Base-by-base conservation (phyloP, 2,797 vertebrate species). In the Sebastes iracundus region DNA sequence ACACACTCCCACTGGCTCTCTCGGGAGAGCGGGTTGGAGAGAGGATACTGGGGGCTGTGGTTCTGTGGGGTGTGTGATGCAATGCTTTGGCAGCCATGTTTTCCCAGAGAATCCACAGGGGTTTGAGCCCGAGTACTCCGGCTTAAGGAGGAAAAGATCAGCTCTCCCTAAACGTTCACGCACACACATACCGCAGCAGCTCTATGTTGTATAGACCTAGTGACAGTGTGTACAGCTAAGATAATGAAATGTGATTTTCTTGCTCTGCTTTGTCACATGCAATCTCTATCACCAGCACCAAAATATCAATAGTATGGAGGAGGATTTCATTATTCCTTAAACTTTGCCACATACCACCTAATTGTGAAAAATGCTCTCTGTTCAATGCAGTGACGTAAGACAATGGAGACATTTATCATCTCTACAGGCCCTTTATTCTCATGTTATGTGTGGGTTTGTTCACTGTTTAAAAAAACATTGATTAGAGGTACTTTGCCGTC, bases 11-110 rank as follows among this genome's bases (percentile, higher is more conserved):
- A 85, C 71, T 64, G 61, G 58, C 70, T 80, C 55, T 86, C 83
- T 87, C 82, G 75, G 87, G 88, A 87, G 90, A 87, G 80, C 6
- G 42, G 49, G 80, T 75, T 84, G 73, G 72, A 69, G 81, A 87
- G 82, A 84, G 85, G 83, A 89, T 88, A 88, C 69, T 62, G 74
- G 89, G 90, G 82, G 88, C 86, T 93, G 93, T 88, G 90, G 90
- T 90, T 95, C 81, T 87, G 79, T 75, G 81, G 90, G 89, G 88
- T 83, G 90, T 82, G 80, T 95, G 93, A 94, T 92, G 93, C 93
- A 95, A 95, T 84, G 70, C 83, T 86, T 90, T 92, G 92, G 92
- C 87, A 90, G 90, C 80, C 90, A 86, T 91, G 79, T 92, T 93
- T 92, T 94, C 91, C 91, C 90, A 92, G 85, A 90, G 73, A 91